These are phyloP conservation scores for Cavia porcellus DNA, from an alignment of 2,113 vertebrate species.

Conservation along the genomic window DNA sequence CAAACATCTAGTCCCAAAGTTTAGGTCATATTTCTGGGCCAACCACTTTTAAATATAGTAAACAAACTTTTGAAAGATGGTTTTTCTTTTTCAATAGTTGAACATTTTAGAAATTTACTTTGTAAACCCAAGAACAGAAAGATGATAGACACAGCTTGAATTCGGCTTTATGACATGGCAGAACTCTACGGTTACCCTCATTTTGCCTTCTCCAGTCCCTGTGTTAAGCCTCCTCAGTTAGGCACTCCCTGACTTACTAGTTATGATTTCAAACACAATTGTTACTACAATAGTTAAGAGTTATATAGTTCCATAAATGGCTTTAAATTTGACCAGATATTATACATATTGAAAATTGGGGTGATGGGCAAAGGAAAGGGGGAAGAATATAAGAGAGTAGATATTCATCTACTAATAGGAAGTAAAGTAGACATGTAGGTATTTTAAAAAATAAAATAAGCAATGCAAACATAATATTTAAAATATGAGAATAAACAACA, in stretches of 20 bases:
- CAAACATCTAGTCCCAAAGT: not conserved
- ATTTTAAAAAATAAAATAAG: not conserved
- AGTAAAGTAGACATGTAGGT: not conserved
- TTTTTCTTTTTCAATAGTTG: not conserved
- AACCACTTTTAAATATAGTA: not conserved
- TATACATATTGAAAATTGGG: not conserved
- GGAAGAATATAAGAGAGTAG: not conserved
- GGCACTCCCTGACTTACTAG: not conserved
- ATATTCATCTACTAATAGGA: not conserved
- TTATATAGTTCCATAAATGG: not conserved
- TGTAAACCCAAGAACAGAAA: not conserved
- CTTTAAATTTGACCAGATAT: conserved; percentile 20
- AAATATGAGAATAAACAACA: not conserved
- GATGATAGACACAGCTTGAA: not conserved
- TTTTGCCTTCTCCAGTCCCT: not conserved
- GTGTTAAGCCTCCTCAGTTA: not conserved
- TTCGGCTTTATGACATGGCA: not conserved
- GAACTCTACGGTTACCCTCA: not conserved
- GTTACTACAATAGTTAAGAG: not conserved
- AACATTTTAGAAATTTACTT: not conserved
- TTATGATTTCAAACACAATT: not conserved
- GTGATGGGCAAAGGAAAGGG: not conserved
- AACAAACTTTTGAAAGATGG: not conserved
- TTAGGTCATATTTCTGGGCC: not conserved
- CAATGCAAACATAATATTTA: not conserved